Conservation (phyloP, 2,113 vertebrate genomes). For the Coptodon bakossiorum region DNA sequence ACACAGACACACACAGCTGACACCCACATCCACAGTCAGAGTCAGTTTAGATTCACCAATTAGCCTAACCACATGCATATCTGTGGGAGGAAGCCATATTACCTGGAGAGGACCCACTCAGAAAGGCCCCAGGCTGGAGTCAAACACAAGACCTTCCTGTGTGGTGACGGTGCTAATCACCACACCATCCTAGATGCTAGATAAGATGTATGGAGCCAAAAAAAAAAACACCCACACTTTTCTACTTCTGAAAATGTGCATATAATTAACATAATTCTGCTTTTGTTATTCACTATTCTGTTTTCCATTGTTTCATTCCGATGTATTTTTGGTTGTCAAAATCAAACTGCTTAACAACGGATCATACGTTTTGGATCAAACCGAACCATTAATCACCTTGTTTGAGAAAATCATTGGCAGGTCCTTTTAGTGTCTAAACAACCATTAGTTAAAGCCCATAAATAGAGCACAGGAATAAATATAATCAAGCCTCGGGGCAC, state of each 20-base stretch:
- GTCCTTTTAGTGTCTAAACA: neutral
- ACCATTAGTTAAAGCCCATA: neutral
- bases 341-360: neutral
- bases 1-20: neutral
- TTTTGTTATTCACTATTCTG: neutral
- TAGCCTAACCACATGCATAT: neutral
- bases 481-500: neutral
- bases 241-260: neutral
- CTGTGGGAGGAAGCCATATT: neutral
- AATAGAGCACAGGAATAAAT: neutral
- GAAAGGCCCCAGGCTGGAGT: neutral
- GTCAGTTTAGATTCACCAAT: neutral
- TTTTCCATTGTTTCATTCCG: neutral
- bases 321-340: neutral
- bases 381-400: neutral
- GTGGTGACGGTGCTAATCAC: neutral
- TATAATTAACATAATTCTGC: neutral
- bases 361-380: neutral
- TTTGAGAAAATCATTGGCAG: neutral
- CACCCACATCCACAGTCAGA: neutral
- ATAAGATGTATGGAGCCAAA: neutral
- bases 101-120: neutral
- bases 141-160: neutral
- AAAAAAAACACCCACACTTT: neutral
- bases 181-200: neutral